A percentile compares a stretch with the other conserved stretches of the same genome.
Evolutionary conservation across 2,113 vertebrate genomes (phyloP).

Genomic region (Catharus bicknelli): DNA sequence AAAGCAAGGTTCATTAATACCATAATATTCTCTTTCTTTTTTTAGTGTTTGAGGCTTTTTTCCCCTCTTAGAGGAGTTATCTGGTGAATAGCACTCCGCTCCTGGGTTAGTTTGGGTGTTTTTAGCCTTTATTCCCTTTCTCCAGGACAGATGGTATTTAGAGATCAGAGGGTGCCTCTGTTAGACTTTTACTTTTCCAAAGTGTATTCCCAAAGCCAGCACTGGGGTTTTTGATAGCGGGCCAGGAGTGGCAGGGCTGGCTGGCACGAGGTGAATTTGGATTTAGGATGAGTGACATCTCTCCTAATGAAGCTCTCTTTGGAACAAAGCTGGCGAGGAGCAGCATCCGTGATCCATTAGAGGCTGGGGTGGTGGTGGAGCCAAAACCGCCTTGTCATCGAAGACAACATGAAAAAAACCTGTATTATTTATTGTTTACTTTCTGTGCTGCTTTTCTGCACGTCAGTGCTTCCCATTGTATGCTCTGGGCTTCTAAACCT

Average conservation of each 20-base stretch:
- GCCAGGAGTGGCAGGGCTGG: neutral
- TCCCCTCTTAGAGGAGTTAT: neutral
- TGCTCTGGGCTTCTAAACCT: slow-evolving; percentile 13
- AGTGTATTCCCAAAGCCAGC: neutral
- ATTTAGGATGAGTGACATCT: slow-evolving; percentile 30
- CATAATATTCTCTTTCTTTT: neutral
- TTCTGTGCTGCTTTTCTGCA: neutral
- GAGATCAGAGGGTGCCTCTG: neutral
- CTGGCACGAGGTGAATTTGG: neutral
- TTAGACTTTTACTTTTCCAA: neutral
- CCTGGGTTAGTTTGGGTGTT: neutral
- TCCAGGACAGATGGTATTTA: slow-evolving; percentile 30
- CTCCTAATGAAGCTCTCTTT: slow-evolving; percentile 31
- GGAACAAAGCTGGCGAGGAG: slow-evolving; percentile 25
- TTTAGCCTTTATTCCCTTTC: neutral
- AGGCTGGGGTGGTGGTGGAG: neutral
- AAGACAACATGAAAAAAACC: neutral
- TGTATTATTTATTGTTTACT: slow-evolving; percentile 54
- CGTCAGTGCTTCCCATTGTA: neutral
- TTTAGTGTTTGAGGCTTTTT: neutral
- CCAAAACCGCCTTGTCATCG: neutral
- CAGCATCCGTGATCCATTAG: slow-evolving; percentile 49
- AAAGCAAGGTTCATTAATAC: slow-evolving; percentile 21
- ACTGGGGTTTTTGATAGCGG: neutral
- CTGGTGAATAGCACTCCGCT: neutral